Evolutionary conservation across 2,888 invertebrate genomes (phyloP).

Genomic region (Galeruca laticollis): DNA sequence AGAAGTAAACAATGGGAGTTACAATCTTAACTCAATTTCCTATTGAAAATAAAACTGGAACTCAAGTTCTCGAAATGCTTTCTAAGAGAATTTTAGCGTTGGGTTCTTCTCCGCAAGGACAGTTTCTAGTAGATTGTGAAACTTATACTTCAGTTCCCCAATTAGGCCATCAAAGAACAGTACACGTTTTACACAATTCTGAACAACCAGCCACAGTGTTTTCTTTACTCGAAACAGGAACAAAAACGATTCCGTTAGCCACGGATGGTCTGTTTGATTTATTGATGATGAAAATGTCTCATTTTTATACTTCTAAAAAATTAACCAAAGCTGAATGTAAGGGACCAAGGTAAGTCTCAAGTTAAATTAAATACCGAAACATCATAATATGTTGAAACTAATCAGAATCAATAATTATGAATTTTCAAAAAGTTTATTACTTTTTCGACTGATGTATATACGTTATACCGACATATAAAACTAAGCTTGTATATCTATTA

Average conservation of each 20-base stretch:
- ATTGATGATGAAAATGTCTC: constrained; percentile 89
- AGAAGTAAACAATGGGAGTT: constrained; percentile 70
- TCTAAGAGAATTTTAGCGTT: constrained; percentile 87
- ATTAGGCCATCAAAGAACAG: constrained; percentile 82
- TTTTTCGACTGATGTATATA: too few relatives aligned
- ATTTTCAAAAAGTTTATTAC: too few relatives aligned
- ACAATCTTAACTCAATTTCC: constrained; percentile 87
- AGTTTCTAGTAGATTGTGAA: constrained; percentile 95
- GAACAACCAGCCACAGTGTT: constrained; percentile 96
- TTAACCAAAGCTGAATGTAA: constrained; percentile 88
- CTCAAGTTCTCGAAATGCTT: constrained; percentile 87
- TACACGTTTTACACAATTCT: constrained; percentile 95
- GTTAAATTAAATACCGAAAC: too few relatives aligned
- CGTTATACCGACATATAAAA: too few relatives aligned
- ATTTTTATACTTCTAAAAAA: constrained; percentile 90
- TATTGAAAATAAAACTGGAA: constrained; percentile 89
- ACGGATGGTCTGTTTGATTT: constrained; percentile 93
- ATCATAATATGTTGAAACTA: too few relatives aligned
- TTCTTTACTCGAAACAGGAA: constrained; percentile 89
- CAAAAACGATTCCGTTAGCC: constrained; percentile 86
- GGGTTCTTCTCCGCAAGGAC: constrained; percentile 89
- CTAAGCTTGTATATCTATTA: too few relatives aligned
- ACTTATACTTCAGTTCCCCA: constrained; percentile 87
- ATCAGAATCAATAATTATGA: neutral
- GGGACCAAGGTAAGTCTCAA: constrained; percentile 76